Evolutionary conservation across 2,888 invertebrate species (phyloP), one percentile per base, ranked within the genome.

Genomic region (Dione vanillae): DNA sequence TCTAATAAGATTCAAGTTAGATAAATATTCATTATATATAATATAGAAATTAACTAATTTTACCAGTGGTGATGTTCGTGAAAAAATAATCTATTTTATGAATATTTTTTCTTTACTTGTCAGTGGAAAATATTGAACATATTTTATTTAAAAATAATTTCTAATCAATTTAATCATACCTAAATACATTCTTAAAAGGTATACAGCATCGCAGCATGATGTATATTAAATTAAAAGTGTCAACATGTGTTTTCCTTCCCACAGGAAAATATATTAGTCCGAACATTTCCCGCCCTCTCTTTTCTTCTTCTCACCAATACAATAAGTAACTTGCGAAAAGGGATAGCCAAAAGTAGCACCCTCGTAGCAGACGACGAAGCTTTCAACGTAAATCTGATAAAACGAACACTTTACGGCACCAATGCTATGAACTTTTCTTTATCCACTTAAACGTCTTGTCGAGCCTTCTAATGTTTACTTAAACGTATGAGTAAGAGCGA

Each of bases 231-330:
- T 92, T 92, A 92, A 93, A 92, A 92, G 89, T 89, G 90, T 87
- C 90, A 87, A 93, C 93, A 93, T 91, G 91, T 93, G 93, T 93
- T 93, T 93, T 92, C 84, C 89, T 92, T 92, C 92, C 91, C 92
- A 91, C 90, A 92, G 92, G 92, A 92, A 93, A 93, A 92, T 89
- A 91, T 89, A 92, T 92, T 92, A 92, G 91, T 88, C 83, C 81
- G 82, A 87, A 89, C 91, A 92, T 92, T 92, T 92, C 86, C 92
- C 86, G 80, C 72, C 71, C 75, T 78, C 75, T 19, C 51, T 77
- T 74, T 51, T 91, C 90, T 77, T 82, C 78, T 61, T 91, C 84
- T 20, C 79, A 78, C 89, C 35, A 40, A 52, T 62, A 41, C 64
- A 11, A 51, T 40, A 37, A 12, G 37, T 71, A 45, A 27, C 69